Evolutionary conservation across 92 coral and sea anemone genomes (phyloP).

Genomic region (Pocillopora grandis): DNA sequence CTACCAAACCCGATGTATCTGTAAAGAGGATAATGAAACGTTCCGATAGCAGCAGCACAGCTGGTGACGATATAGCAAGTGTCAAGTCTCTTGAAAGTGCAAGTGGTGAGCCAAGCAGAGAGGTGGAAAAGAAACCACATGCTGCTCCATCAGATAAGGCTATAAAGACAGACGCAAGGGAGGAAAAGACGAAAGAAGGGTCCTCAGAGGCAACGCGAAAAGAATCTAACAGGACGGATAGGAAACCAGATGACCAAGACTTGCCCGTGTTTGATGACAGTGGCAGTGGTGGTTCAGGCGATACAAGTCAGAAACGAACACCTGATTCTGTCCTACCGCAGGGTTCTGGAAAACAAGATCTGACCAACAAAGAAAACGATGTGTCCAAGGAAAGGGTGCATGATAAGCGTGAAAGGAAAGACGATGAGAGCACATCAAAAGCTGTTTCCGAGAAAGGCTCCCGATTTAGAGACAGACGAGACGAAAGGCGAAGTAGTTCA

Average conservation of each 20-base stretch:
- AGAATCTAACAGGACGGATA: not conserved
- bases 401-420: conserved; percentile 44
- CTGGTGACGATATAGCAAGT: conserved; percentile 95
- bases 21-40: conserved; percentile 96
- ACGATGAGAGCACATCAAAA: conserved; percentile 5
- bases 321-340: conserved; percentile 25
- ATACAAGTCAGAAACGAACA: conserved; percentile 15
- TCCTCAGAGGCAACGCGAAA: not conserved
- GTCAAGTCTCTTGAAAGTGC: conserved; percentile 90
- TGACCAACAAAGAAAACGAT: conserved; percentile 27
- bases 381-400: conserved; percentile 30
- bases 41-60: conserved; percentile 93
- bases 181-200: conserved; percentile 8
- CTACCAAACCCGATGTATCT: conserved; percentile 60
- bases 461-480: conserved; percentile 39
- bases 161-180: conserved; percentile 4
- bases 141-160: conserved; percentile 1
- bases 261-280: conserved; percentile 36
- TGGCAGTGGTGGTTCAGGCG: conserved; percentile 15
- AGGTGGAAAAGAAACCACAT: conserved; percentile 31
- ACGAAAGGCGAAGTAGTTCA: conserved; percentile 28
- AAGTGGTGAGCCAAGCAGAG: conserved; percentile 28
- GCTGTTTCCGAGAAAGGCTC: conserved; percentile 6
- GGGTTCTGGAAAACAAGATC: conserved; percentile 17
- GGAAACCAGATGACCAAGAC: conserved; percentile 22